These are phyloP conservation scores for Litocranius walleri DNA, from an alignment of 2,113 vertebrate genomes.

Conservation along the genomic window DNA sequence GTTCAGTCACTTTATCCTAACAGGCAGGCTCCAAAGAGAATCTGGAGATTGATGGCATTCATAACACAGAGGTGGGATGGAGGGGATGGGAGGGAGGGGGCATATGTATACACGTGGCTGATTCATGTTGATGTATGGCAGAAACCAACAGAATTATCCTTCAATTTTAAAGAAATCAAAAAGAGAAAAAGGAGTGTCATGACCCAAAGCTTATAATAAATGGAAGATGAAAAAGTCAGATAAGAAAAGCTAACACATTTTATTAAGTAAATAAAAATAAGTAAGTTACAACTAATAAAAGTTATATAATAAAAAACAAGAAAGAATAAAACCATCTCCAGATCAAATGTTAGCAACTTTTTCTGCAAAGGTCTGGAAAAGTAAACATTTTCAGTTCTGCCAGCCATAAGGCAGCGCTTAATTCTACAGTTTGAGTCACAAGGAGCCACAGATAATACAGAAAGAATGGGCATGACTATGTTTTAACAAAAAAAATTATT, in stretches of 20 bases:
- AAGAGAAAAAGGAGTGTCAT: background rate
- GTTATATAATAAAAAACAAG: background rate
- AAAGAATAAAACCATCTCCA: background rate
- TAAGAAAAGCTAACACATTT: background rate
- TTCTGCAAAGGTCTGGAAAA: background rate
- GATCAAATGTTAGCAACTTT: background rate
- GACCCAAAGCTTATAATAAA: background rate
- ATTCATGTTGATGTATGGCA: background rate
- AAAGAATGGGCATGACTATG: background rate
- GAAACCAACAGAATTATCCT: background rate
- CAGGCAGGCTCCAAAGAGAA: background rate
- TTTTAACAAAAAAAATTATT: background rate
- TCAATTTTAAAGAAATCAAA: background rate
- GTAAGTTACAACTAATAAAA: background rate
- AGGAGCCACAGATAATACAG: background rate
- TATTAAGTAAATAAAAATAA: background rate
- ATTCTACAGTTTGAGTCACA: accelerated
- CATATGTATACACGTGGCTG: background rate
- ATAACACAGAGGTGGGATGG: background rate
- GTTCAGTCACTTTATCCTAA: background rate
- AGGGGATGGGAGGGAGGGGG: background rate
- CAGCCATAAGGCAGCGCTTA: background rate
- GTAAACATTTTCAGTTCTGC: background rate
- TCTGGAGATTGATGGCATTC: background rate
- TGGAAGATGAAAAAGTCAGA: background rate